phyloP scores from a whole-genome alignment of 2,113 vertebrate genomes.

The Corynorhinus townsendii region DNA sequence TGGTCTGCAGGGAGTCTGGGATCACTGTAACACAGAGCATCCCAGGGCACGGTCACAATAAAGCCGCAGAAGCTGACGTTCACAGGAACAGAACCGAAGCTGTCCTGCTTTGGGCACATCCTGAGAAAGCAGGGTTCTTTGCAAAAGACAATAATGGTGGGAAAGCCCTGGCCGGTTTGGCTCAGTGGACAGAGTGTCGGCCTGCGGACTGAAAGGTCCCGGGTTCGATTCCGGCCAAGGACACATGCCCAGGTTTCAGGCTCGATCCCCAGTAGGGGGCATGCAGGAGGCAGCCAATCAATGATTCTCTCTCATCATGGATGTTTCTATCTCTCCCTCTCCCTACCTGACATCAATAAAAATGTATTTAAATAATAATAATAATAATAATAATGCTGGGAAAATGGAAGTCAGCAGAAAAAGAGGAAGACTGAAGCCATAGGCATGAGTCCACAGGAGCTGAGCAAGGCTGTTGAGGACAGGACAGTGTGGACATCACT shows the following conservation, averaged over 20 bases:
- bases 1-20: conserved; percentile 86
- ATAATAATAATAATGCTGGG: no score
- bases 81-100: accelerated
- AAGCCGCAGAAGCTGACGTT: not conserved
- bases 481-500: not conserved
- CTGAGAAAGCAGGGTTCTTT: not conserved
- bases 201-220: no score
- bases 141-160: not conserved
- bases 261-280: no score
- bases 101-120: not conserved
- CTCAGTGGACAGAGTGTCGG: no score
- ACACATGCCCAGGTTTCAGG: no score
- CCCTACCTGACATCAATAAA: no score
- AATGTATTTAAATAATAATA: no score
- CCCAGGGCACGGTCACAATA: not conserved
- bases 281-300: no score
- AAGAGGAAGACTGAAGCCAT: not conserved
- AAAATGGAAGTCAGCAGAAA: no score
- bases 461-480: not conserved
- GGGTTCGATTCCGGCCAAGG: no score
- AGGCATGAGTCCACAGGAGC: not conserved
- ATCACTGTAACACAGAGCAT: conserved; percentile 86
- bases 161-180: not conserved
- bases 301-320: no score
- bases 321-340: no score